These are phyloP conservation scores for Panulirus ornatus DNA, from an alignment of 1,140 invertebrate species.

Conservation along the genomic window DNA sequence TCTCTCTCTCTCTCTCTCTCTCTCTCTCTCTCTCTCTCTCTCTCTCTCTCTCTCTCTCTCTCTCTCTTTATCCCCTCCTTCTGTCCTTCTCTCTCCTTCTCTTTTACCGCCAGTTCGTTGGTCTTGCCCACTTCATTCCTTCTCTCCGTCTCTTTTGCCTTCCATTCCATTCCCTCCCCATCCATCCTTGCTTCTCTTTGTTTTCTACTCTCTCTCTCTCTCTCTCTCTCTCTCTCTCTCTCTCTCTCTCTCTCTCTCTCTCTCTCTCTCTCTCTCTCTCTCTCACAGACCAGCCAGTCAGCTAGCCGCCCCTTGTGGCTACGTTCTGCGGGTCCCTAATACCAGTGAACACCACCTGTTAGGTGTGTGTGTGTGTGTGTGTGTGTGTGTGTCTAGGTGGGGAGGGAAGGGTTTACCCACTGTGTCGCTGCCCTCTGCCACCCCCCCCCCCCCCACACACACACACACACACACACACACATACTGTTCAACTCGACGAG, in stretches of 20 bases:
- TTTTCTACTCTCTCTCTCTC: constrained; percentile 36
- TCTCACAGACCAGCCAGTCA: neutral
- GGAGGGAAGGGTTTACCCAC: no score
- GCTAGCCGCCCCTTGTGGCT: no score
- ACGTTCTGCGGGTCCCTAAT: no score
- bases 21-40: constrained; percentile 29
- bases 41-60: constrained; percentile 45
- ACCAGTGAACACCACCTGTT: no score
- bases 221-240: constrained; percentile 47
- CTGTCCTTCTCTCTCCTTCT: neutral
- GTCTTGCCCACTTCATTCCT: neutral
- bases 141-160: constrained; percentile 32
- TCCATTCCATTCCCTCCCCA: constrained; percentile 11
- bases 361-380: no score
- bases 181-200: neutral
- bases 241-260: constrained; percentile 45
- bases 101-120: neutral
- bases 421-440: no score
- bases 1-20: constrained; percentile 36
- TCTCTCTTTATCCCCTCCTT: constrained; percentile 32
- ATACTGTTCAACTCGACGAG: no score
- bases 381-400: no score
- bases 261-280: constrained; percentile 20
- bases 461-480: no score
- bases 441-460: no score